phyloP scores from a whole-genome alignment of 2,888 invertebrate species.

The Belgica antarctica region DNA sequence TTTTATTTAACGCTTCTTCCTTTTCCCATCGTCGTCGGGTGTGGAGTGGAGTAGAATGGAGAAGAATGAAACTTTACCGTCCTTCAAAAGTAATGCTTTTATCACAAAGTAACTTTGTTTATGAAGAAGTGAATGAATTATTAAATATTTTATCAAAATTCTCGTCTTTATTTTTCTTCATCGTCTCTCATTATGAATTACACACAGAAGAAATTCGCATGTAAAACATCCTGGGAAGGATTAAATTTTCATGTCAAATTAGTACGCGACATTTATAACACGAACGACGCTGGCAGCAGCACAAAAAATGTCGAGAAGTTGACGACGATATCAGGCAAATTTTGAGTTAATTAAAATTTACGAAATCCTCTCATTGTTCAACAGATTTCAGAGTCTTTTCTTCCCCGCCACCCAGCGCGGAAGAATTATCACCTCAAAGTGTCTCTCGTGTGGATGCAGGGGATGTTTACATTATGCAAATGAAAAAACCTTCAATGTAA shows the following conservation, averaged over 20 bases:
- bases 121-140: slow-evolving; percentile 3
- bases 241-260: slow-evolving; percentile 5
- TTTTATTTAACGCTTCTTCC: neutral
- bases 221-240: neutral
- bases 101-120: neutral
- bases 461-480: slow-evolving; percentile 1
- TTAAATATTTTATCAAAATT: slow-evolving; percentile 6
- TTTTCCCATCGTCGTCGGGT: neutral
- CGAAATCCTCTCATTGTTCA: too few species aligned
- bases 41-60: neutral
- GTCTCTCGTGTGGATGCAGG: neutral
- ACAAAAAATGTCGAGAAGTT: neutral
- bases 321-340: neutral
- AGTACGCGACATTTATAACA: neutral
- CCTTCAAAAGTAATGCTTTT: too few species aligned
- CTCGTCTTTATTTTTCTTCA: too few species aligned
- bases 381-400: too few species aligned
- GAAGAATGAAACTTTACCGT: too few species aligned
- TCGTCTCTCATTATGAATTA: neutral
- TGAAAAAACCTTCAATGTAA: slow-evolving; percentile 13
- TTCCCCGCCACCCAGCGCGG: too few species aligned
- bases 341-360: neutral
- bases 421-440: too few species aligned
- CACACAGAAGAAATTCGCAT: neutral
- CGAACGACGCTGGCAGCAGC: neutral